These are phyloP conservation scores for Cynaeus angustus DNA, from an alignment of 2,888 invertebrate genomes.

Conservation along the genomic window DNA sequence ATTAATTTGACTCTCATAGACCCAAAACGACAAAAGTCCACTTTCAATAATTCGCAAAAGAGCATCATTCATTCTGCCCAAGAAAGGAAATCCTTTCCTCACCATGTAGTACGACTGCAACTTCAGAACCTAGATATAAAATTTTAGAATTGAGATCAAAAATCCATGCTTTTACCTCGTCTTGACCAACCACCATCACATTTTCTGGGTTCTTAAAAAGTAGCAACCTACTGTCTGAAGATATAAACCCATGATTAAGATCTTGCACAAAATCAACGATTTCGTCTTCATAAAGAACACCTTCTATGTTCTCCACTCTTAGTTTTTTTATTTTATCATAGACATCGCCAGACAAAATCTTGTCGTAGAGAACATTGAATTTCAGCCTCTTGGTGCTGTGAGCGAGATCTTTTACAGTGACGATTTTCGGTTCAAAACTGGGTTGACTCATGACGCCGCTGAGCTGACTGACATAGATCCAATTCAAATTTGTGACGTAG, in stretches of 20 bases:
- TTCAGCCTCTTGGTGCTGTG: background rate
- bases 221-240: background rate
- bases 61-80: background rate
- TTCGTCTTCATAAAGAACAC: background rate
- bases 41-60: background rate
- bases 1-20: background rate
- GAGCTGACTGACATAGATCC: slow-evolving; percentile 26
- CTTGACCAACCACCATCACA: background rate
- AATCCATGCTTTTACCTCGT: background rate
- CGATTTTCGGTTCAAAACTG: slow-evolving; percentile 21
- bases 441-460: slow-evolving; percentile 17
- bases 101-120: background rate
- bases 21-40: background rate
- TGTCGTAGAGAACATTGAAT: background rate
- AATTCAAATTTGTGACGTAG: slow-evolving; percentile 7
- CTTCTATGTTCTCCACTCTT: background rate
- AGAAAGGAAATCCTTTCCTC: background rate
- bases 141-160: background rate
- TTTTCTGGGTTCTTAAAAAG: background rate
- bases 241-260: background rate
- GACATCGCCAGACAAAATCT: background rate
- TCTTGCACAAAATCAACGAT: background rate
- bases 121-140: background rate
- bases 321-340: background rate
- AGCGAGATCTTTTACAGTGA: background rate